Evolutionary conservation across 2,888 invertebrate genomes (phyloP).

Genomic region (Cyclophora albipunctata): DNA sequence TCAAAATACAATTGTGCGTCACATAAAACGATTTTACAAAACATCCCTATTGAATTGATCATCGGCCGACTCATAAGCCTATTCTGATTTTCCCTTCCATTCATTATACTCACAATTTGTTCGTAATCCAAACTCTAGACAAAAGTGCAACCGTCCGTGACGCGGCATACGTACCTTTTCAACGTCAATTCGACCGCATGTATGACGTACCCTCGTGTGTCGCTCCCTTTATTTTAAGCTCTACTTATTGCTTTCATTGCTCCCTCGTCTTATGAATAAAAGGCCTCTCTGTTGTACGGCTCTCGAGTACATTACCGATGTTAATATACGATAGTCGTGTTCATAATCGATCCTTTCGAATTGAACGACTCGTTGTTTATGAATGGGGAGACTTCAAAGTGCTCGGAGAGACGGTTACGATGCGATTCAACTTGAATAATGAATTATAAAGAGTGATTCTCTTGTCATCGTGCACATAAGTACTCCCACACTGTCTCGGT

Average conservation of each 20-base stretch:
- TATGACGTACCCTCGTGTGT: constrained; percentile 18
- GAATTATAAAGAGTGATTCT: constrained; percentile 18
- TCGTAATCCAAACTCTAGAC: constrained; percentile 21
- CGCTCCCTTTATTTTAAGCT: constrained; percentile 41
- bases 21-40: constrained; percentile 11
- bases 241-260: constrained; percentile 38
- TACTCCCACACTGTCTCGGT: constrained; percentile 3
- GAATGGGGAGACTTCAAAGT: constrained; percentile 25
- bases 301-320: constrained; percentile 59
- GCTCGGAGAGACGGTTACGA: constrained; percentile 16
- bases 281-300: constrained; percentile 40
- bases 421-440: constrained; percentile 19
- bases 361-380: constrained; percentile 34
- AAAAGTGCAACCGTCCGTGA: constrained; percentile 21
- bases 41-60: constrained; percentile 4
- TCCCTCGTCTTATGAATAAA: constrained; percentile 45
- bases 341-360: constrained; percentile 52
- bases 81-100: constrained; percentile 11
- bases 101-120: constrained; percentile 20
- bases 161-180: constrained; percentile 18
- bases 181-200: constrained; percentile 6
- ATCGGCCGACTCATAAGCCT: constrained; percentile 13
- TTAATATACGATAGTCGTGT: constrained; percentile 58
- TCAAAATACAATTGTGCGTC: background rate
- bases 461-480: constrained; percentile 14